Evolutionary conservation across 2,888 invertebrate species (phyloP).

Genomic region (Agapostemon virescens): DNA sequence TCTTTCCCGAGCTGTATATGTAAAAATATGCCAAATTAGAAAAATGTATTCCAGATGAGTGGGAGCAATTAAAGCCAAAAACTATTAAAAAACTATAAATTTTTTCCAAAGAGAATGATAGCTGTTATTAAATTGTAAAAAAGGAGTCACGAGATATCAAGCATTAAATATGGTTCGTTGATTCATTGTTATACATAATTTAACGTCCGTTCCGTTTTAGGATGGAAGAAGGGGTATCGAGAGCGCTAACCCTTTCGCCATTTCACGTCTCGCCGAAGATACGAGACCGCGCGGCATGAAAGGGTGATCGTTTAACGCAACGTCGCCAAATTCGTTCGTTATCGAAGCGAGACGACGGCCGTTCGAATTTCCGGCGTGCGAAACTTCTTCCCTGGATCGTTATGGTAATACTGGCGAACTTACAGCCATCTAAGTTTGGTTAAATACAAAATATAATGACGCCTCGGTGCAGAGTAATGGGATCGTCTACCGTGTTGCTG

Average conservation of each 20-base stretch:
- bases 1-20: too few species aligned
- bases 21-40: too few species aligned
- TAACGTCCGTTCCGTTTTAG: too few species aligned
- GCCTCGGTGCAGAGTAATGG: conserved; percentile 45
- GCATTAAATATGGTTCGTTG: too few species aligned
- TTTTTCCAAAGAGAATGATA: too few species aligned
- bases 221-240: too few species aligned
- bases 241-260: background rate
- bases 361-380: conserved; percentile 13
- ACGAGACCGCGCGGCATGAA: background rate
- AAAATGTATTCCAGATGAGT: too few species aligned
- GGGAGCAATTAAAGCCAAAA: too few species aligned
- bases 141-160: too few species aligned
- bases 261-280: background rate
- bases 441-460: conserved; percentile 72
- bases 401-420: conserved; percentile 46
- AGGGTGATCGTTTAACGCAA: conserved; percentile 38
- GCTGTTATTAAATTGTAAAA: too few species aligned
- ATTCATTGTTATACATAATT: too few species aligned
- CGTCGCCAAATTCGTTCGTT: conserved; percentile 7
- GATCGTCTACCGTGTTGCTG: conserved; percentile 37
- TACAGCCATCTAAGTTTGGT: conserved; percentile 67
- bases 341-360: background rate
- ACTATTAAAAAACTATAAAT: too few species aligned
- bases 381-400: conserved; percentile 41